Evolutionary conservation across 2,888 invertebrate species (phyloP), one percentile per base, ranked within the genome.

Genomic region (Gisinianus flammeolus): DNA sequence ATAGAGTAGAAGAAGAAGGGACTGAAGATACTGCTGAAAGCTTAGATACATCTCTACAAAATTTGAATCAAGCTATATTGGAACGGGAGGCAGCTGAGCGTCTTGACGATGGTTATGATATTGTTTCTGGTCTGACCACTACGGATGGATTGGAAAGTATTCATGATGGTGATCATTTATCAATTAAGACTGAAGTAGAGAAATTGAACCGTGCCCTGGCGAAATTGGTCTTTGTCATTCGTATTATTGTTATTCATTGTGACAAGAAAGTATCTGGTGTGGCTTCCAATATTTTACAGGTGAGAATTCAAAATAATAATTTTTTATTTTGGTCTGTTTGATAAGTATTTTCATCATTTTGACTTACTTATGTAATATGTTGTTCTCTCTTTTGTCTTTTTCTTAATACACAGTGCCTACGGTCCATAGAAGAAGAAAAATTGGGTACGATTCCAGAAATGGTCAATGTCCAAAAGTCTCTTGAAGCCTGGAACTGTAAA

Each of bases 211-310:
- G 62, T 33, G 81, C 84, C 22, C 79, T 84, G 33, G 78, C 77
- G 22, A 79, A 80, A 74, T 80, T 84, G 33, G 77, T 83, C 56
- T 71, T 74, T 54, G 80, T 82, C 62, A 81, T 83, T 58, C 79
- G 79, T n/a, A 77, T 82, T 75, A 82, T 84, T 64, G 82, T 84
- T 2, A 80, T 82, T 72, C 81, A 83, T 54, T 82, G 83, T 77
- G 83, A 84, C 74, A 79, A 82, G 70, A 80, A 79, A 66, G 84
- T 84, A 6, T 82, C 82, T 54, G 80, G 76, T 16, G 82, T 84
- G 10, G 80, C 84, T 75, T 82, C 83, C n/a, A 81, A 81, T 77
- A 84, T 84, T 78, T 79, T 84, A 56, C 83, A 84, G 81, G 84
- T 84, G 77, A 58, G 75, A n/a, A n/a, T n/a, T n/a, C n/a, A n/a